Percentiles rank a stretch among this genome's conserved stretches.
phyloP scores from a whole-genome alignment of 2,113 vertebrate genomes.

The Nothocercus julius region DNA sequence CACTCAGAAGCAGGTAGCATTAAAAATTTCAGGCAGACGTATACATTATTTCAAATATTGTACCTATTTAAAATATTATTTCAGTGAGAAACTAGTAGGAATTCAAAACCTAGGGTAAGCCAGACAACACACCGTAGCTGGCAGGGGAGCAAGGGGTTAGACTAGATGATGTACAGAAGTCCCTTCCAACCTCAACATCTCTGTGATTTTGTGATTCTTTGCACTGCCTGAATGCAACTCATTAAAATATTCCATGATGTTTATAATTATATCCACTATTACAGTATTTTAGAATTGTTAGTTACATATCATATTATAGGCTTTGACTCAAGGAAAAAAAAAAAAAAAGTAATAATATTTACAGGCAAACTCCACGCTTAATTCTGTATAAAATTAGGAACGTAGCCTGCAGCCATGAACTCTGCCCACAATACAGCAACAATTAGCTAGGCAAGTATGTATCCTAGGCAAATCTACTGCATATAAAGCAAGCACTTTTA shows the following conservation, averaged over 20 bases:
- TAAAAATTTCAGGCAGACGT: background rate
- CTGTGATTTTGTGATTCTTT: background rate
- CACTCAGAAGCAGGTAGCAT: background rate
- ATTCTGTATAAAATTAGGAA: background rate
- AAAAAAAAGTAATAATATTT: background rate
- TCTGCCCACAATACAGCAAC: background rate
- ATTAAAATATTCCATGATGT: background rate
- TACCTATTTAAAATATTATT: background rate
- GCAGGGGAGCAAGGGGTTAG: background rate
- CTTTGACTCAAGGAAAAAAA: background rate
- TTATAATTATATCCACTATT: background rate
- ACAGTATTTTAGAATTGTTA: background rate
- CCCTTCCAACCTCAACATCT: background rate
- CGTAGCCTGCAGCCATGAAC: background rate
- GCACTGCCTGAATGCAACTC: background rate
- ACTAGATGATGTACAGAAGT: background rate
- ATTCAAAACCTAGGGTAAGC: background rate
- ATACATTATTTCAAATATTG: background rate
- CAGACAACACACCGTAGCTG: accelerated
- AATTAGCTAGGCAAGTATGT: background rate
- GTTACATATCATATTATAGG: background rate
- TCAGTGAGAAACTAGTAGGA: background rate
- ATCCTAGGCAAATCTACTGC: background rate
- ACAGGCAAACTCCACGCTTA: background rate
- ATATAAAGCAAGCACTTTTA: background rate